Evolutionary conservation across 2,888 invertebrate species (phyloP), one percentile per base, ranked within the genome.

Genomic region (Tinea trinotella): DNA sequence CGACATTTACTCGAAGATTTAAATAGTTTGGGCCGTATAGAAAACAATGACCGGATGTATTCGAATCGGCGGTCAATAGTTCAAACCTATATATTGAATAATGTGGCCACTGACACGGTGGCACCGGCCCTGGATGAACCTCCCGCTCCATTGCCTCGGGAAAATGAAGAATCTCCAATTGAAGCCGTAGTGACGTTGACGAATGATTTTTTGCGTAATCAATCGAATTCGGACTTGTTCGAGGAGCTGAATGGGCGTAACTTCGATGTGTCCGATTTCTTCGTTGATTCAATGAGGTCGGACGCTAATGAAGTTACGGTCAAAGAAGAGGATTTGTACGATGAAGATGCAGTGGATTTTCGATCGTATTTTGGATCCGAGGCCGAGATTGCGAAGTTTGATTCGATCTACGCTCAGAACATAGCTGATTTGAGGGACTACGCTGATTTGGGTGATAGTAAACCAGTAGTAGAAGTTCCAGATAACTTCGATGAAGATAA

Each of bases 1-100:
- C 83, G 92, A 64, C 90, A 89, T 70, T 78, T 91, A 61, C 94
- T 92, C 70, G 92, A 89, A 65, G 93, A 92, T 65, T 73, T 93
- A 53, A 92, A 93, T 69, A 90, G 92, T 2, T 76, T 93, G 49
- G 93, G 93, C 2, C 74, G 84, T 64, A n/a, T 65, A 57, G 71
- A 70, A 62, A 74, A 79, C 75, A 83, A 81, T 77, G 79, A 72
- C 61, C 83, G 83, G 76, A 80, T 74, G 60, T 76, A 72, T 72
- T 12, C 24, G 68, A 77, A 70, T 70, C 66, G 70, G 57, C 69
- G 68, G 30, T 71, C 77, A 53, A 67, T 81, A 57, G 64, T 75
- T 66, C 83, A 85, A 76, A 82, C 85, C 73, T 85, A 85, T 78
- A 75, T 83, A 76, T 67, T 85, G 46, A 83, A 83, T 65, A 76